Evolutionary conservation across 2,888 invertebrate genomes (phyloP).

Genomic region (Ctena decussata): DNA sequence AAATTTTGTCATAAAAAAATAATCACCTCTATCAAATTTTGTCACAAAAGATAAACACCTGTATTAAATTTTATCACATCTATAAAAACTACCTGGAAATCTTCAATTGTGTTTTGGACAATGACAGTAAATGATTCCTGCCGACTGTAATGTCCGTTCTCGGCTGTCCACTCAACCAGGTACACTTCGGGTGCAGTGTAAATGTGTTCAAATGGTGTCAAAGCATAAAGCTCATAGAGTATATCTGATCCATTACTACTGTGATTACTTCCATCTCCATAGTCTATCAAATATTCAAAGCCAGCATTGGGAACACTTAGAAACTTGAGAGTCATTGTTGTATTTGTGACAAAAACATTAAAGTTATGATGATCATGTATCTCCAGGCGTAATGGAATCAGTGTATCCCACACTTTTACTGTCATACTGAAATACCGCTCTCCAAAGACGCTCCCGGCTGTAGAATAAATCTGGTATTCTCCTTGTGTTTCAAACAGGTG

Average conservation of each 20-base stretch:
- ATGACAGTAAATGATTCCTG: neutral
- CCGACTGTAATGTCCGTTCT: slow-evolving; percentile 23
- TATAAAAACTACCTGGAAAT: neutral
- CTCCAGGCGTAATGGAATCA: slow-evolving; percentile 28
- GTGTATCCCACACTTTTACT: slow-evolving; percentile 47
- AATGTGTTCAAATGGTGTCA: slow-evolving; percentile 43
- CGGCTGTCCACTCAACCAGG: slow-evolving; percentile 43
- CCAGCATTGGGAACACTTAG: slow-evolving; percentile 46
- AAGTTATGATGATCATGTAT: slow-evolving; percentile 27
- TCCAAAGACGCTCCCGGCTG: slow-evolving; percentile 36
- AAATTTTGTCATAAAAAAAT: no score
- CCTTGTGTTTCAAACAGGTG: slow-evolving; percentile 51
- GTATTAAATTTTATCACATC: neutral
- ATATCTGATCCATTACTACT: slow-evolving; percentile 23
- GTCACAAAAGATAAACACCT: no score
- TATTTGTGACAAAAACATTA: slow-evolving; percentile 54
- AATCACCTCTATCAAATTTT: no score
- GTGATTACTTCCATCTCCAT: slow-evolving; percentile 33
- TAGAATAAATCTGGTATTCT: slow-evolving; percentile 21
- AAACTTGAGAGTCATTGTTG: slow-evolving; percentile 47
- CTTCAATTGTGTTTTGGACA: neutral
- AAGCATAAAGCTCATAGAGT: slow-evolving; percentile 28
- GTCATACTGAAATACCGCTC: neutral
- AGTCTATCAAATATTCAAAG: slow-evolving; percentile 50
- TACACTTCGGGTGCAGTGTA: slow-evolving; percentile 43